These are phyloP conservation scores for Phyllopteryx taeniolatus DNA, from an alignment of 2,113 vertebrate genomes.

Conservation along the genomic window DNA sequence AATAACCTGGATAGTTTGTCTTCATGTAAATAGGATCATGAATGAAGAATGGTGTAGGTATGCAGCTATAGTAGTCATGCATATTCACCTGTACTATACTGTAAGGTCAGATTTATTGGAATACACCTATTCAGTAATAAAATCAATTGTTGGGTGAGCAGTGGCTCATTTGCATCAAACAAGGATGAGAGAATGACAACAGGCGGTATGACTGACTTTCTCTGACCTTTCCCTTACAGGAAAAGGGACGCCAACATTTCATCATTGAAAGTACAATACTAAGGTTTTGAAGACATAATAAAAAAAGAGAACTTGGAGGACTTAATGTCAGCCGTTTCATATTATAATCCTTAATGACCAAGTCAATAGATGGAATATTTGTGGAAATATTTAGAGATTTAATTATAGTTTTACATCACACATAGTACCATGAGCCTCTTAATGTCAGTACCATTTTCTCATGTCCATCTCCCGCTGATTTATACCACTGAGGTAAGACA, in stretches of 20 bases:
- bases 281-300: neutral
- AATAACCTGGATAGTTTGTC: neutral
- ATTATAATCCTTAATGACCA: neutral
- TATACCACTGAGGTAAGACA: slow-evolving; percentile 29
- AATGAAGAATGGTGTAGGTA: neutral
- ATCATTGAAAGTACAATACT: neutral
- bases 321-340: no score
- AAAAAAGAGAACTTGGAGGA: neutral
- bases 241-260: neutral
- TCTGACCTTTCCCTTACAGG: no score
- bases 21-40: neutral
- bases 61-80: neutral
- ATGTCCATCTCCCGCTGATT: slow-evolving; percentile 23
- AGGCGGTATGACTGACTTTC: no score
- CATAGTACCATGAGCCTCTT: neutral
- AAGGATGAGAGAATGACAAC: neutral
- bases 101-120: neutral
- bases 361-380: neutral
- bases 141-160: neutral
- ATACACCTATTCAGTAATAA: neutral
- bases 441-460: slow-evolving; percentile 5
- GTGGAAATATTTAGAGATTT: neutral
- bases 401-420: neutral
- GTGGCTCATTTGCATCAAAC: neutral
- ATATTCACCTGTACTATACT: neutral